Evolutionary conservation across 2,888 invertebrate species (phyloP), one percentile per base, ranked within the genome.

Genomic region (Protodeltote pygarga): DNA sequence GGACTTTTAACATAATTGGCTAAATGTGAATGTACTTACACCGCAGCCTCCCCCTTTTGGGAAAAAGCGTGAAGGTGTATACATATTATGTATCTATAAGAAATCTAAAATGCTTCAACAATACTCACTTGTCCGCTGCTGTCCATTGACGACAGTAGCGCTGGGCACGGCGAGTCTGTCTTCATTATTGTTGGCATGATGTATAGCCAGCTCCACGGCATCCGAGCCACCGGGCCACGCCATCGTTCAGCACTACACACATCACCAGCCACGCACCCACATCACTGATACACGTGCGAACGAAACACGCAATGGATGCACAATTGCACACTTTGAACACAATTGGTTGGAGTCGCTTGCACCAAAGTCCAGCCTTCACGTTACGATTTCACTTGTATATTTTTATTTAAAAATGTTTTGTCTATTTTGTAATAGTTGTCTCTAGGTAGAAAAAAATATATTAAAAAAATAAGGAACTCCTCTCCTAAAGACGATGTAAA

Each of bases 201-300:
- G 85, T 60, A 85, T 65, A 9, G 88, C 78, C 63, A 91, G 75
- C 49, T 89, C 89, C 69, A 87, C 88, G 6, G 78, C 75, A 25
- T 85, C 89, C 51, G 83, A 76, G 53, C 87, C 89, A 10, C 85
- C 90, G 5, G 91, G 91, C 91, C 91, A 92, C 75, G 91, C 91
- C 91, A 92, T 89, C 47, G 35, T 21, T n/a, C 0, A 15, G 15
- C 59, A 27, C 34, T 40, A 40, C 33, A 46, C 54, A 60, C 83
- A 74, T 77, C 73, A 73, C 77, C 70, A 37, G 41, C 41, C 65
- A 24, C 62, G 37, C 62, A 58, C 46, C 37, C 50, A 50, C 53
- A 47, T 57, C 27, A 45, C 35, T 47, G 38, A 19, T 46, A 51
- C 45, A 15, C 40, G 40, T 50, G 34, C 34, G 34, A 35, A 17